phyloP scores from a whole-genome alignment of 2,888 invertebrate genomes.

The Aphodius sticticus region DNA sequence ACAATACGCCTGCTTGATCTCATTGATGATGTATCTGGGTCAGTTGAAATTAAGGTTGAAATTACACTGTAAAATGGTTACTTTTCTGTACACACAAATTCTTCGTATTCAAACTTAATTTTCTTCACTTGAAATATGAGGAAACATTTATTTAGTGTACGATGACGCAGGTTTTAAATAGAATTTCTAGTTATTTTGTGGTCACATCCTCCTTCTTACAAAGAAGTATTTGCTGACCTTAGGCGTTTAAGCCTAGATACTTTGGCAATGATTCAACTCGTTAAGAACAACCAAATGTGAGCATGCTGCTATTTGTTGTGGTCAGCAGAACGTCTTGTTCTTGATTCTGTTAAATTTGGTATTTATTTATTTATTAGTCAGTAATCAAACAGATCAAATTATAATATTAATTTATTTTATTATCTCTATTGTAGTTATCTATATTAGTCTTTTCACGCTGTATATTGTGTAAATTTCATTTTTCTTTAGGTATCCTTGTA shows the following conservation, averaged over 20 bases:
- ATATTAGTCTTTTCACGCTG: too few species aligned
- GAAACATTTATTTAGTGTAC: not conserved
- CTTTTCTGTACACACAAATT: not conserved
- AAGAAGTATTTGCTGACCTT: not conserved
- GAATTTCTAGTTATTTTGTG: not conserved
- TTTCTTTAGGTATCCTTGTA: too few species aligned
- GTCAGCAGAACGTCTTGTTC: not conserved
- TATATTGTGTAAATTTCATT: too few species aligned
- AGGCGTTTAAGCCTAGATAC: not conserved
- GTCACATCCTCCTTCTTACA: not conserved
- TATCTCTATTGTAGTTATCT: too few species aligned
- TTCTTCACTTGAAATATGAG: not conserved
- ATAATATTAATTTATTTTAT: too few species aligned
- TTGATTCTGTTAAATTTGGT: not conserved
- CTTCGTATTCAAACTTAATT: not conserved
- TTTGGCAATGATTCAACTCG: slow-evolving; percentile 4
- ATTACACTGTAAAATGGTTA: not conserved
- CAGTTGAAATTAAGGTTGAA: not conserved
- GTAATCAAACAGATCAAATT: too few species aligned
- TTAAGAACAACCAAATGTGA: not conserved
- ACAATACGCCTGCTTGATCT: slow-evolving; percentile 4
- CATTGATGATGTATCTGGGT: not conserved
- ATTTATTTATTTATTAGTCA: not conserved
- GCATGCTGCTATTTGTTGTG: not conserved
- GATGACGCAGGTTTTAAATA: not conserved